These are phyloP conservation scores for Talpa occidentalis DNA, from an alignment of 2,113 vertebrate genomes.

Conservation along the genomic window DNA sequence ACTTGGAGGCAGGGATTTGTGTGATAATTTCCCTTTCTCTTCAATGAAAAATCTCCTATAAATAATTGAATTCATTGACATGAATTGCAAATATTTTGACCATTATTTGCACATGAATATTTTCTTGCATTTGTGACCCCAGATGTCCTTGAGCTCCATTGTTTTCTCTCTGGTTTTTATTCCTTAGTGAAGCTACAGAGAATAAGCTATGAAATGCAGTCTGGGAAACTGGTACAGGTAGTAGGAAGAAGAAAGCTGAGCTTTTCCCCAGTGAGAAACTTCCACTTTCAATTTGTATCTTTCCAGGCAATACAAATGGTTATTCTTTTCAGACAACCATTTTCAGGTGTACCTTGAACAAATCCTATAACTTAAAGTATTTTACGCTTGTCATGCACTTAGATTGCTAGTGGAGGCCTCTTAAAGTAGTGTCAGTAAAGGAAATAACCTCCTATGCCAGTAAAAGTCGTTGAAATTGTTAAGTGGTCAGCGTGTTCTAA, in stretches of 20 bases:
- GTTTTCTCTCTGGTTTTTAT: constrained; percentile 58
- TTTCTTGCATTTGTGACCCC: constrained; percentile 53
- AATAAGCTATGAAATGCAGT: constrained; percentile 29
- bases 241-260: constrained; percentile 42
- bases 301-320: background rate
- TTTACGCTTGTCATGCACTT: background rate
- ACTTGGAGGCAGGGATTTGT: constrained; percentile 61
- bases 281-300: constrained; percentile 39
- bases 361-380: constrained; percentile 10
- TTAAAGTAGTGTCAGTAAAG: background rate
- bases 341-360: constrained; percentile 32
- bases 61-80: constrained; percentile 14
- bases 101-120: constrained; percentile 49
- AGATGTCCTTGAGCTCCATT: constrained; percentile 24
- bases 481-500: constrained; percentile 5
- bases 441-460: background rate
- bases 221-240: background rate
- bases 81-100: background rate
- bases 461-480: constrained; percentile 22
- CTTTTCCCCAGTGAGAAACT: background rate
- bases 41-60: constrained; percentile 33
- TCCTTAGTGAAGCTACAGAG: constrained; percentile 48
- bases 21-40: constrained; percentile 73
- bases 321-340: background rate
- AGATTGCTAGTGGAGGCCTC: background rate